phyloP scores from a whole-genome alignment of 2,113 vertebrate genomes.

The Malurus alboscapulatus region DNA sequence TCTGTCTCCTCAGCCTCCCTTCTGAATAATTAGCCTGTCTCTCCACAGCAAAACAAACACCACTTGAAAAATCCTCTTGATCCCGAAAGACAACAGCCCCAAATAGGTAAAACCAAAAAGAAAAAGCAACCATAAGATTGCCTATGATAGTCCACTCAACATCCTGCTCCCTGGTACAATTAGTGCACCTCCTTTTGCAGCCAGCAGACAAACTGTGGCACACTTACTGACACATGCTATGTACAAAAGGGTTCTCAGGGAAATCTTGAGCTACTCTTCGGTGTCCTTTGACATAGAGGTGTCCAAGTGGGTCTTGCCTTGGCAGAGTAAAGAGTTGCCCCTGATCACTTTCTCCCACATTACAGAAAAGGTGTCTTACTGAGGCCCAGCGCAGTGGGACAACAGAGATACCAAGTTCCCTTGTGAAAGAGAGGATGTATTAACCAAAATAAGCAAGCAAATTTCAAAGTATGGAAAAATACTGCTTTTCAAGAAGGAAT shows the following conservation, averaged over 20 bases:
- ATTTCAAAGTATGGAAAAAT: background rate
- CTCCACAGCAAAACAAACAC: background rate
- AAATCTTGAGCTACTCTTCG: background rate
- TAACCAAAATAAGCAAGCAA: background rate
- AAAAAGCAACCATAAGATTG: background rate
- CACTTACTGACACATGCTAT: rapidly evolving
- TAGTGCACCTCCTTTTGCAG: background rate
- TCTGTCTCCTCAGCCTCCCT: background rate
- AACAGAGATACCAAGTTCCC: background rate
- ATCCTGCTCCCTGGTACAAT: background rate
- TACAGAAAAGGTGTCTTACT: background rate
- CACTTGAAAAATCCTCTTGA: background rate
- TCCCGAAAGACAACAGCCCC: background rate
- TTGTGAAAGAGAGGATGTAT: background rate
- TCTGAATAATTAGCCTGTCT: background rate
- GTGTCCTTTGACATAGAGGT: background rate
- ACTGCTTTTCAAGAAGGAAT: background rate
- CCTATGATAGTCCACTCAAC: background rate
- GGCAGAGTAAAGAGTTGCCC: background rate
- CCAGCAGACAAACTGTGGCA: background rate
- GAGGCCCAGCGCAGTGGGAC: background rate
- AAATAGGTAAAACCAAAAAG: background rate
- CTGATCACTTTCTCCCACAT: background rate
- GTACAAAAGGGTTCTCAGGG: background rate
- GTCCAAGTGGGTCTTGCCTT: background rate